Evolutionary conservation across 2,797 vertebrate genomes (phyloP).

Genomic region (Emydoidea blandingii): DNA sequence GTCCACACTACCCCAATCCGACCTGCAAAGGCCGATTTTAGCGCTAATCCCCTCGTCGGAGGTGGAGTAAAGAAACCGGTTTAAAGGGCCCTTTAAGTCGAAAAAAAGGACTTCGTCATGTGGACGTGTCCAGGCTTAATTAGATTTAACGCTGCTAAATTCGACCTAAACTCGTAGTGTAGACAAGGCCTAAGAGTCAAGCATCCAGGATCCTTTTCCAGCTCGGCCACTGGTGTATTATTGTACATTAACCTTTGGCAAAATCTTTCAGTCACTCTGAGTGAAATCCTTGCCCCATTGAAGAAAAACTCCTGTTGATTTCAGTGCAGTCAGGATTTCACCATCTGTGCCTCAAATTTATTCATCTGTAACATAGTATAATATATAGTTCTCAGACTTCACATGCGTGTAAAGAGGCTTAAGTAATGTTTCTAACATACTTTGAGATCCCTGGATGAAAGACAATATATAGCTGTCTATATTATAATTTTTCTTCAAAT

Average conservation of each 20-base stretch:
- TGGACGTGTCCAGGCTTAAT: too few relatives aligned
- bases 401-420: neutral
- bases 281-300: neutral
- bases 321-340: neutral
- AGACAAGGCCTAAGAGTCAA: neutral
- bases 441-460: slow-evolving; percentile 32
- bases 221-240: neutral
- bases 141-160: too few relatives aligned
- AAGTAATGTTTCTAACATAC: neutral
- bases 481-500: neutral
- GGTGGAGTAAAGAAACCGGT: too few relatives aligned
- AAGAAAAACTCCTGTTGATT: neutral
- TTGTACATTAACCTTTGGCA: slow-evolving; percentile 16
- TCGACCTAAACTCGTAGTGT: too few relatives aligned
- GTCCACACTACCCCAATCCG: too few relatives aligned
- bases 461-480: neutral
- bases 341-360: neutral
- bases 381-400: neutral
- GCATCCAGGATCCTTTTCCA: neutral
- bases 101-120: too few relatives aligned
- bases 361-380: neutral
- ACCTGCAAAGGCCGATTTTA: too few relatives aligned
- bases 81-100: too few relatives aligned
- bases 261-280: neutral
- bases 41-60: too few relatives aligned